A percentile compares a stretch with the other conserved stretches of the same genome.
Evolutionary conservation across 2,113 vertebrate genomes (phyloP).

Genomic region (Paramormyrops kingsleyae): DNA sequence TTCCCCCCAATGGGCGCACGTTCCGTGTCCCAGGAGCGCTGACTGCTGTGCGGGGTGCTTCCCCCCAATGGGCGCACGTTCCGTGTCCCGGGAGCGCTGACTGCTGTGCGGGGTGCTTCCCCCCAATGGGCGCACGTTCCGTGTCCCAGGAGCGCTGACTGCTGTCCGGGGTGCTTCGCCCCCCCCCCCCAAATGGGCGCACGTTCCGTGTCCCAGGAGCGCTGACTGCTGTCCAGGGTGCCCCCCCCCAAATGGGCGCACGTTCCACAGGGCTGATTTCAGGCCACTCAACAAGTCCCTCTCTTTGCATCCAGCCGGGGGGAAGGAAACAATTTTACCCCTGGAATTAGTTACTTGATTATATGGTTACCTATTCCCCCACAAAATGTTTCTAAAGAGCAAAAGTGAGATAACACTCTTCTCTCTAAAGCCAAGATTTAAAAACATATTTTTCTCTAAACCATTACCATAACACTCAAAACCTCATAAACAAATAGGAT

Average conservation of each 20-base stretch:
- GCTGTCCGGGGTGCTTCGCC: conserved; percentile 34
- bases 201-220: conserved; percentile 26
- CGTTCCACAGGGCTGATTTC: conserved; percentile 65
- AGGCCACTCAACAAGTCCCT: conserved; percentile 66
- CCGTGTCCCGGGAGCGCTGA: conserved; percentile 26
- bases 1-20: too few relatives aligned
- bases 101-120: conserved; percentile 30
- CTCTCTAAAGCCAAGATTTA: neutral
- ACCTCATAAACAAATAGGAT: neutral
- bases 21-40: too few relatives aligned
- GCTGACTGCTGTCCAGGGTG: conserved; percentile 19
- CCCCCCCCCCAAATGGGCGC: too few relatives aligned
- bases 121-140: too few relatives aligned
- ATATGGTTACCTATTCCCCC: conserved; percentile 74
- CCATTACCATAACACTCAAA: neutral
- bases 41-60: too few relatives aligned
- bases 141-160: conserved; percentile 30
- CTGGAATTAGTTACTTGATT: conserved; percentile 83
- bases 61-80: conserved; percentile 38
- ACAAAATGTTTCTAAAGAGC: conserved; percentile 27
- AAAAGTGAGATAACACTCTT: neutral
- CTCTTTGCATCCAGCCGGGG: conserved; percentile 62
- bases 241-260: conserved; percentile 32
- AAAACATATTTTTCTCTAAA: neutral
- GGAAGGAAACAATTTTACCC: conserved; percentile 76